Percentiles rank a stretch among this genome's conserved stretches.
Conservation (phyloP, 1,140 invertebrate genomes). For the Zophobas morio region DNA sequence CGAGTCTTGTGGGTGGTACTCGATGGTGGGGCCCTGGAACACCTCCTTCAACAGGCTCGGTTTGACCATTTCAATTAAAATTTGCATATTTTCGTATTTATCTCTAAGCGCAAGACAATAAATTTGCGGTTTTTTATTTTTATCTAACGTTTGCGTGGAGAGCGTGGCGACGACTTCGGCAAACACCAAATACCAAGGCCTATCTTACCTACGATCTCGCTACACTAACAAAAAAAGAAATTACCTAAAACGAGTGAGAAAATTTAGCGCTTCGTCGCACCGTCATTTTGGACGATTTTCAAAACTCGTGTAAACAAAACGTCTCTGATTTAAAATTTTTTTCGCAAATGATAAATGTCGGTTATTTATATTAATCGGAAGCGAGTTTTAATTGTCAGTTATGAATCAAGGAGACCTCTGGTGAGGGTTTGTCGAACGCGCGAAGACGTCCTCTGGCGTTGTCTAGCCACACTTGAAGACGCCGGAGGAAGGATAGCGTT, state of each 20-base stretch:
- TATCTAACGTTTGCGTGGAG: conserved; percentile 31
- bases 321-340: no score
- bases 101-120: conserved; percentile 22
- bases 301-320: no score
- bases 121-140: conserved; percentile 29
- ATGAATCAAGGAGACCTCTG: neutral
- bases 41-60: conserved; percentile 35
- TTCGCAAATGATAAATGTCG: no score
- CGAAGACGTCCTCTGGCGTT: conserved; percentile 12
- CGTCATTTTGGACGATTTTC: no score
- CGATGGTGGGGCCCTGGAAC: conserved; percentile 31
- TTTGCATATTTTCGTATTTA: conserved; percentile 39
- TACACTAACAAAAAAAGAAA: conserved; percentile 9
- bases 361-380: no score
- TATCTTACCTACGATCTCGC: conserved; percentile 16
- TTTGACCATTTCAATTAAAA: conserved; percentile 34
- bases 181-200: conserved; percentile 15
- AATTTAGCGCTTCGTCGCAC: no score
- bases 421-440: neutral
- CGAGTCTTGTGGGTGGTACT: conserved; percentile 44
- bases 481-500: conserved; percentile 7
- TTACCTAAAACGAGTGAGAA: neutral
- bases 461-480: neutral
- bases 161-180: conserved; percentile 8
- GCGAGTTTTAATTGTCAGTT: no score